Evolutionary conservation across 2,113 vertebrate species (phyloP).

Genomic region (Tenrec ecaudatus): DNA sequence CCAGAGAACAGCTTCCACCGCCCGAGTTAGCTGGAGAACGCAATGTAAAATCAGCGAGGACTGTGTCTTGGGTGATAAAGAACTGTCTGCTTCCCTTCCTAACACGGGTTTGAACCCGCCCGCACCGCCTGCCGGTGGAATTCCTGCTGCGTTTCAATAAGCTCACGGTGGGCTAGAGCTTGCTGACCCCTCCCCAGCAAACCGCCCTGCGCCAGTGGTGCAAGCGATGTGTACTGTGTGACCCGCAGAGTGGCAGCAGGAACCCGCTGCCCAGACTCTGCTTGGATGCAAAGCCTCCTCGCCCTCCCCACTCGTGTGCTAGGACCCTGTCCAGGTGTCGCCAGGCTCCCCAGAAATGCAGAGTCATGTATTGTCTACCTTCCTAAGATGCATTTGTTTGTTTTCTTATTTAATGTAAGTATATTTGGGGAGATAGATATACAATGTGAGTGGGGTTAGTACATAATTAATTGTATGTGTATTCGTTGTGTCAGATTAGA

Average conservation of each 20-base stretch:
- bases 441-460: slow-evolving; percentile 53
- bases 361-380: slow-evolving; percentile 68
- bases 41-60: slow-evolving; percentile 83
- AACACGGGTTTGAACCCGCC: slow-evolving; percentile 80
- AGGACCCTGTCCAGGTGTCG: no score
- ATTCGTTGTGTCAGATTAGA: no score
- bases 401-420: slow-evolving; percentile 80
- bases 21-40: slow-evolving; percentile 76
- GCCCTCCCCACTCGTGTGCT: no score
- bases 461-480: no score
- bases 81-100: slow-evolving; percentile 84
- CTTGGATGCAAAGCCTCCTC: no score
- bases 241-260: slow-evolving; percentile 73
- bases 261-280: no score
- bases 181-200: slow-evolving; percentile 57
- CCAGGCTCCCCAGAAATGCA: no score
- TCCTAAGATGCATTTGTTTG: slow-evolving; percentile 64
- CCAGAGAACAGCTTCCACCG: slow-evolving; percentile 86
- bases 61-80: slow-evolving; percentile 81
- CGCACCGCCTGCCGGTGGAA: slow-evolving; percentile 82
- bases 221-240: slow-evolving; percentile 61
- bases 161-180: slow-evolving; percentile 78
- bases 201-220: slow-evolving; percentile 59
- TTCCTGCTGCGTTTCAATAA: slow-evolving; percentile 74
- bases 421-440: slow-evolving; percentile 81